Conservation (phyloP, 2,113 vertebrate genomes). For the Phodopus roborovskii region DNA sequence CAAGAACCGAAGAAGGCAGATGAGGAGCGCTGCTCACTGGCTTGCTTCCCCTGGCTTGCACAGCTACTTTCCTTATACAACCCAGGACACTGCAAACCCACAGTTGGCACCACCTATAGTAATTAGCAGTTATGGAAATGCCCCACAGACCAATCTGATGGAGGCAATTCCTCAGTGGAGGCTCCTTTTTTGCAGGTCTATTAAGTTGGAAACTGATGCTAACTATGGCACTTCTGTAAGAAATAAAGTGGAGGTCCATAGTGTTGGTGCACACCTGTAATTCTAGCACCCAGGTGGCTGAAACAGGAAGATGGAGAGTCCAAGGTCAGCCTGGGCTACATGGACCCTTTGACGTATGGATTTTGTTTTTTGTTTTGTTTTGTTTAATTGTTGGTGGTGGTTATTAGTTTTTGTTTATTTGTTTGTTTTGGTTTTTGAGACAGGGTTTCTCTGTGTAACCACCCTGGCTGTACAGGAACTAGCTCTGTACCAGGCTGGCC, state of each 20-base stretch:
- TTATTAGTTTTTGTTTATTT: neutral
- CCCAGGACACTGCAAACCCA: neutral
- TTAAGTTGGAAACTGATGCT: neutral
- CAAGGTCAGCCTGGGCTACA: neutral
- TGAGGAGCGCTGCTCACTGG: neutral
- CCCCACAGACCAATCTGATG: neutral
- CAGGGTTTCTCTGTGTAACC: too few species aligned
- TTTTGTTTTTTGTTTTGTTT: neutral
- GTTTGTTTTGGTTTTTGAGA: too few species aligned
- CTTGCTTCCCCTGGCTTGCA: neutral
- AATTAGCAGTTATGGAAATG: neutral
- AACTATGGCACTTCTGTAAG: neutral
- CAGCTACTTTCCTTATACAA: neutral
- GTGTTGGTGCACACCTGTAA: neutral
- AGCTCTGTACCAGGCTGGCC: too few species aligned
- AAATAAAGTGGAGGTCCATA: neutral
- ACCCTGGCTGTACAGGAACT: too few species aligned
- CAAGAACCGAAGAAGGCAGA: neutral
- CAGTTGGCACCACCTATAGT: neutral
- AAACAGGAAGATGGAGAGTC: neutral
- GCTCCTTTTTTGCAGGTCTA: neutral
- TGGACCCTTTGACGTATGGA: too few species aligned
- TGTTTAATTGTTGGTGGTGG: neutral
- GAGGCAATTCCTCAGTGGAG: neutral
- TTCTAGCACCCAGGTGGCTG: neutral